These are phyloP conservation scores for Piscicola geometra DNA, from an alignment of 2,888 invertebrate species.

Conservation along the genomic window DNA sequence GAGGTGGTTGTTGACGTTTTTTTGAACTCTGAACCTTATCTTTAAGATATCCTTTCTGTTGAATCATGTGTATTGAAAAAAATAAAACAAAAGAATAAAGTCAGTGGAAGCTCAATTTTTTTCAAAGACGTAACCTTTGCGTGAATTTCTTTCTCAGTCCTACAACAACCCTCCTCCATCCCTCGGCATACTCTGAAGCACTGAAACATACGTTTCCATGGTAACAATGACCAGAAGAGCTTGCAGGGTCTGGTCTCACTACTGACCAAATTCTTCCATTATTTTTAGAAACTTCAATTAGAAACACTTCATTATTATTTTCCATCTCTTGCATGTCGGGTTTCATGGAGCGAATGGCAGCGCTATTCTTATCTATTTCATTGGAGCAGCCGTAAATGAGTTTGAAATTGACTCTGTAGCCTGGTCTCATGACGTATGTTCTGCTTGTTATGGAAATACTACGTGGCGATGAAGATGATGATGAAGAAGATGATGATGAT, in stretches of 20 bases:
- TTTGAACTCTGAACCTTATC: no score
- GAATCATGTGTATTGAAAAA: no score
- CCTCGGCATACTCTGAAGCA: not conserved
- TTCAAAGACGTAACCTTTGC: no score
- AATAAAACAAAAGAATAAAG: no score
- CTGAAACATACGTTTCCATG: not conserved
- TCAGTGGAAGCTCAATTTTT: no score
- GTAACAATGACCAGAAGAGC: not conserved
- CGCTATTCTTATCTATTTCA: not conserved
- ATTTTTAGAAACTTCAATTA: not conserved
- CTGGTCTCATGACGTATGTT: not conserved
- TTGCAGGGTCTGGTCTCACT: not conserved
- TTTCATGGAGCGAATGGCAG: no score
- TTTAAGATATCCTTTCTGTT: no score
- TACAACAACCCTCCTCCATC: constrained; percentile 1
- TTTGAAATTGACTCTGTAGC: constrained; percentile 4
- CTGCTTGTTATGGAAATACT: not conserved
- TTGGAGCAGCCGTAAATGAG: not conserved
- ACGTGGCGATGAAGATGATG: not conserved
- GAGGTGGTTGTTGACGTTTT: not conserved
- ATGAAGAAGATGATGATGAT: not conserved
- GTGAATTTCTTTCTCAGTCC: no score
- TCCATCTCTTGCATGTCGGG: not conserved
- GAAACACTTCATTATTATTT: not conserved
- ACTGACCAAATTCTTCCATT: not conserved